These are phyloP conservation scores for Arvicanthis niloticus DNA, from an alignment of 2,113 vertebrate species.

Conservation along the genomic window DNA sequence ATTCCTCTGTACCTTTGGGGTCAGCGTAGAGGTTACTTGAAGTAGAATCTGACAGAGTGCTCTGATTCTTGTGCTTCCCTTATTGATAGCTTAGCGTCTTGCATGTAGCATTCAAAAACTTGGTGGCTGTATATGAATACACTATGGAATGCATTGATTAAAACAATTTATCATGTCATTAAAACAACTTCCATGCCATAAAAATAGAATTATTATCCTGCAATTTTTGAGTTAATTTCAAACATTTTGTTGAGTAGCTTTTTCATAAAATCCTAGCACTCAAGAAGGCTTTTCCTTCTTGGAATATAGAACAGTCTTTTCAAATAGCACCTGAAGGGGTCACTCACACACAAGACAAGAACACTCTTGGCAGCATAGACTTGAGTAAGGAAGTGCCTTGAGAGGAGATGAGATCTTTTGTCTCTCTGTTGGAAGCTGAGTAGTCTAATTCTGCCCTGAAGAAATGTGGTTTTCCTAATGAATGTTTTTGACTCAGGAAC, in stretches of 20 bases:
- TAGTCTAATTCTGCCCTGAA: slow-evolving; percentile 33
- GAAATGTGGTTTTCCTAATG: slow-evolving; percentile 1
- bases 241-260: neutral
- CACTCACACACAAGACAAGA: slow-evolving; percentile 70
- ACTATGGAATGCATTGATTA: neutral
- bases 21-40: neutral
- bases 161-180: neutral
- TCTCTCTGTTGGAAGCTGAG: neutral
- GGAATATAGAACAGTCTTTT: slow-evolving; percentile 31
- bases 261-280: neutral
- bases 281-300: neutral
- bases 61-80: neutral
- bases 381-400: neutral
- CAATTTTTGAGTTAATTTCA: slow-evolving; percentile 7
- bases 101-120: neutral
- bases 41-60: neutral
- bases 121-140: neutral
- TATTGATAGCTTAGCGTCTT: slow-evolving; percentile 5
- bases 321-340: slow-evolving; percentile 75
- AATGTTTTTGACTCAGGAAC: neutral
- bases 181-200: neutral
- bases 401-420: neutral
- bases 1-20: neutral
- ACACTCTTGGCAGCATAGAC: neutral
- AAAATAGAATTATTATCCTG: slow-evolving; percentile 25